These are phyloP conservation scores for Bubalus kerabau DNA, from an alignment of 2,113 vertebrate species.

Conservation along the genomic window DNA sequence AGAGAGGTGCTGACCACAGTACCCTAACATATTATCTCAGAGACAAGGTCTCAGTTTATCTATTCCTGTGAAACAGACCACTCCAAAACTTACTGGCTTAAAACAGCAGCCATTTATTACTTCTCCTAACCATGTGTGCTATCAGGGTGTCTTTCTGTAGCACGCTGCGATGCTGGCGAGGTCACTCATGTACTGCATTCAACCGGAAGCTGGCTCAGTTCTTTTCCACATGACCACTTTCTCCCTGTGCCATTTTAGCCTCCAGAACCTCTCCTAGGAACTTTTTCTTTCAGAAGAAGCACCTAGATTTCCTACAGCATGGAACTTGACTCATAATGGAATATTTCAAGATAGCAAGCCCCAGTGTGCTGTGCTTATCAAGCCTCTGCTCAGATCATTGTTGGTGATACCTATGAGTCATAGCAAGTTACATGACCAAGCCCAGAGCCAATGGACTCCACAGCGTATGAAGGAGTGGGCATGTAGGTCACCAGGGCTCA, in stretches of 20 bases:
- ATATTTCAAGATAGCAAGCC: background rate
- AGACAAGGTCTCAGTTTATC: background rate
- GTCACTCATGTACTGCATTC: background rate
- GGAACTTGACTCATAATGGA: background rate
- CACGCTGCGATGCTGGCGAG: rapidly evolving
- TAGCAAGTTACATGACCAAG: background rate
- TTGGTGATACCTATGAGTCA: background rate
- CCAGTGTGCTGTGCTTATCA: background rate
- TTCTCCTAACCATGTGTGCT: background rate
- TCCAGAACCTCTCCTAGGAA: background rate
- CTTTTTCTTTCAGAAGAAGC: background rate
- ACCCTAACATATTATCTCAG: background rate
- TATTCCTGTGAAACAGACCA: background rate
- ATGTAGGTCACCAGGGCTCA: background rate
- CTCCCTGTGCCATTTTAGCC: background rate
- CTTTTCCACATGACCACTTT: background rate
- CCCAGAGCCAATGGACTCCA: background rate
- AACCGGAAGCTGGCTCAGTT: rapidly evolving
- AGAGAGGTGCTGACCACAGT: background rate
- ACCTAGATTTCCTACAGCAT: background rate
- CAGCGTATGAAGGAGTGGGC: rapidly evolving
- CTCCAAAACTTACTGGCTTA: background rate
- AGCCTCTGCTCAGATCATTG: background rate
- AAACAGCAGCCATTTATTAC: background rate
- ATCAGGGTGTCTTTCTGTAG: background rate